Conservation (phyloP, 2,888 invertebrate genomes). For the Meghimatium bilineatum region DNA sequence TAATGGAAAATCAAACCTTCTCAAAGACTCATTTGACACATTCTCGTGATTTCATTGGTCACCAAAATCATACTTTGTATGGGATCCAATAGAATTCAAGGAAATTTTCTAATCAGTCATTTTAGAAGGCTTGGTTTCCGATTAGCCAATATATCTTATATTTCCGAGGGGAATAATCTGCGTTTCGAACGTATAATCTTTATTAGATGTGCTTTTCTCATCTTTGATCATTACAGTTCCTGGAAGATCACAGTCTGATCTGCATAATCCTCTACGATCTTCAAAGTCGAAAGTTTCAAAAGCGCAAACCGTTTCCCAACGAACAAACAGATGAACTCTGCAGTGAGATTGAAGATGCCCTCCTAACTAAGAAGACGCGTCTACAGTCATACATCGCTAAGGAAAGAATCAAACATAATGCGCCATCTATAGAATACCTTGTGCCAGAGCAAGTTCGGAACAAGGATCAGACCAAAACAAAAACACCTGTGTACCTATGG, state of each 20-base stretch:
- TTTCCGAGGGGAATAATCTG: no score
- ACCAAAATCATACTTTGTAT: no score
- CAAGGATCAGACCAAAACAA: conserved; percentile 65
- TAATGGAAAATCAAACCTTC: no score
- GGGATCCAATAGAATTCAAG: no score
- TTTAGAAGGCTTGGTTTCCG: no score
- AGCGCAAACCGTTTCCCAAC: conserved; percentile 56
- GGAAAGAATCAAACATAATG: conserved; percentile 69
- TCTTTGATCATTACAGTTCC: no score
- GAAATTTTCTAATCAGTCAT: no score
- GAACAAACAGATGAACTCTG: conserved; percentile 57
- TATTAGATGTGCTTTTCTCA: no score
- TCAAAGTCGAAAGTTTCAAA: conserved; percentile 73
- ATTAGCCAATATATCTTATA: no score
- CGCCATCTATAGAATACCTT: conserved; percentile 70
- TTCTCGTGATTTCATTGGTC: no score
- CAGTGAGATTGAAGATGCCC: conserved; percentile 67
- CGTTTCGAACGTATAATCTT: no score
- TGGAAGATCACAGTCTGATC: conserved; percentile 64
- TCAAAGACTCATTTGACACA: no score
- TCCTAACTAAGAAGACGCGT: conserved; percentile 67
- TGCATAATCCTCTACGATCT: conserved; percentile 74
- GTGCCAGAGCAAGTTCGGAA: conserved; percentile 72
- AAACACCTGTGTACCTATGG: conserved; percentile 73
- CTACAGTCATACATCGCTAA: conserved; percentile 73